A percentile compares a stretch with the other conserved stretches of the same genome.
Evolutionary conservation across 2,888 invertebrate genomes (phyloP).

Genomic region (Salpingus planirostris): DNA sequence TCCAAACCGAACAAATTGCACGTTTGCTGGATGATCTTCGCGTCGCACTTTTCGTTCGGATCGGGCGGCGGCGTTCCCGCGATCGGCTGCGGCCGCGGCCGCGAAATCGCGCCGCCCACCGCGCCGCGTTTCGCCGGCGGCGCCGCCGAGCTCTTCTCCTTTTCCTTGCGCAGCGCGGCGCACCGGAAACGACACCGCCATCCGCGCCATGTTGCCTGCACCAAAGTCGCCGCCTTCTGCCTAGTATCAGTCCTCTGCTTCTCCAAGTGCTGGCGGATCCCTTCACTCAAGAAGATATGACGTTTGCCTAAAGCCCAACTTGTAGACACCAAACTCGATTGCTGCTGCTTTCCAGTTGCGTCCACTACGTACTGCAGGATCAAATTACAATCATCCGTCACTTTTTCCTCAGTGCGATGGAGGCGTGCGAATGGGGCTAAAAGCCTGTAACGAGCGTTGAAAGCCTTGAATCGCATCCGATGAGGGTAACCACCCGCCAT

Average conservation of each 20-base stretch:
- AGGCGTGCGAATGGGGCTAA: slow-evolving; percentile 69
- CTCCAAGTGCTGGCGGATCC: slow-evolving; percentile 83
- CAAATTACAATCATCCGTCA: slow-evolving; percentile 62
- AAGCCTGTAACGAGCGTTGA: slow-evolving; percentile 76
- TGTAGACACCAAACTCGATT: slow-evolving; percentile 52
- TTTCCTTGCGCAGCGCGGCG: slow-evolving; percentile 46
- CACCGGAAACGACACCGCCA: slow-evolving; percentile 62
- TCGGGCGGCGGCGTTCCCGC: slow-evolving; percentile 81
- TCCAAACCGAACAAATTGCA: slow-evolving; percentile 85
- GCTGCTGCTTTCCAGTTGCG: slow-evolving; percentile 47
- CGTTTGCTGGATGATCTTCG: slow-evolving; percentile 81
- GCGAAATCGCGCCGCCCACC: slow-evolving; percentile 43
- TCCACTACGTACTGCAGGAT: slow-evolving; percentile 66
- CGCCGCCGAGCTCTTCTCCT: slow-evolving; percentile 16
- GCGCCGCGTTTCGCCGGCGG: slow-evolving; percentile 25
- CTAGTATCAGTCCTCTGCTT: slow-evolving; percentile 68
- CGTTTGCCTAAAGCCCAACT: slow-evolving; percentile 89
- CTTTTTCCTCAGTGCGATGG: slow-evolving; percentile 59
- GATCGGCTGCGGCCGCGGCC: slow-evolving; percentile 82
- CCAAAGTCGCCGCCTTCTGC: slow-evolving; percentile 69
- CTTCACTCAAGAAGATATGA: slow-evolving; percentile 91
- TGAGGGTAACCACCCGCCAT: slow-evolving; percentile 95
- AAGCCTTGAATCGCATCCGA: slow-evolving; percentile 89
- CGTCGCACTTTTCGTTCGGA: slow-evolving; percentile 76
- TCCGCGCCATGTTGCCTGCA: slow-evolving; percentile 81